Percentiles rank a stretch among this genome's conserved stretches.
These are phyloP conservation scores for Heliothis virescens DNA, from an alignment of 1,140 invertebrate species.

Conservation along the genomic window DNA sequence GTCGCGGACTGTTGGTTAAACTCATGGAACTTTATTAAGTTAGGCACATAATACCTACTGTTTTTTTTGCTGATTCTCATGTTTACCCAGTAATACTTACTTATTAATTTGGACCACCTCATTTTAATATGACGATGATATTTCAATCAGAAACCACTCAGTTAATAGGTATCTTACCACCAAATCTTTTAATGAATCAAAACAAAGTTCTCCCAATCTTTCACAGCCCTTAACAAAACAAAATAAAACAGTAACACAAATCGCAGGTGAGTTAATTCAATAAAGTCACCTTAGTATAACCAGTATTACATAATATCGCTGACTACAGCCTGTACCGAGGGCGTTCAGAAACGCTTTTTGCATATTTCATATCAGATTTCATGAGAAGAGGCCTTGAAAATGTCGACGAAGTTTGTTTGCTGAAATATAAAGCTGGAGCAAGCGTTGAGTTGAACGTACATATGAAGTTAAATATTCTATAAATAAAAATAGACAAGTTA, in stretches of 20 bases:
- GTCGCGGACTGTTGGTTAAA: no score
- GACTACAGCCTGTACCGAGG: neutral
- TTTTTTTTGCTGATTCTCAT: no score
- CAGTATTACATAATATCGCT: constrained; percentile 14
- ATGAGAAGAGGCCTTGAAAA: constrained; percentile 49
- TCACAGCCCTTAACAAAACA: neutral
- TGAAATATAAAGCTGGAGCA: neutral
- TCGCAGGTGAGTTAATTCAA: constrained; percentile 43
- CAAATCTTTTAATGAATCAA: neutral
- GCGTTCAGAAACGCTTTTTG: constrained; percentile 53
- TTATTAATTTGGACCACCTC: no score
- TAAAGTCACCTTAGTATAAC: constrained; percentile 34
- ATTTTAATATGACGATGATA: no score
- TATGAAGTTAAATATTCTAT: constrained; percentile 43
- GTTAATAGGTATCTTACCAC: neutral
- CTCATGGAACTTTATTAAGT: no score
- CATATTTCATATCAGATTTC: constrained; percentile 65
- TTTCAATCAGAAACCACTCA: no score
- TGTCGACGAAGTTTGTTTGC: constrained; percentile 44
- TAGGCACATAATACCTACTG: no score
- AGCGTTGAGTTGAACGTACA: neutral
- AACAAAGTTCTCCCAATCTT: neutral
- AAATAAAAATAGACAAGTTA: constrained; percentile 34
- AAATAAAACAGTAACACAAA: constrained; percentile 34
- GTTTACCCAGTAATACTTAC: no score